Evolutionary conservation across 1,140 invertebrate genomes (phyloP), one percentile per base, ranked within the genome.

Genomic region (Drosophila virilis): DNA sequence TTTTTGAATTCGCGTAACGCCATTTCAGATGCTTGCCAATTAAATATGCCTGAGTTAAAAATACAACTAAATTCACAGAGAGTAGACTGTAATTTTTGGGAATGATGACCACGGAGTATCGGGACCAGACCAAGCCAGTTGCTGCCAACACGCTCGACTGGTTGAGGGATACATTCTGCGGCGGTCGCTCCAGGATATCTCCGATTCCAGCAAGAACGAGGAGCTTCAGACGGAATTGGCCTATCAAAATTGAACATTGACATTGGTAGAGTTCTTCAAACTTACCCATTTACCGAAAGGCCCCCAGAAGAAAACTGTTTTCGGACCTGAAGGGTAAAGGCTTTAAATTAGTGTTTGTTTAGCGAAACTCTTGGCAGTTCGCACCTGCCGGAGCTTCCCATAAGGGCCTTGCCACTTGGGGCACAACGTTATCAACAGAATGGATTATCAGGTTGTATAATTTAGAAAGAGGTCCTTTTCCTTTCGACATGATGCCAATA

Each of bases 301-400:
- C 0, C 48, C 83, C 83, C 83, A 89, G n/a, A 83, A 88, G 45
- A 88, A 89, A 0, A 83, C 77, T 0, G 79, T 88, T 9, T 59
- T 71, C 0, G 83, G 83, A 7, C 83, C 82, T 86, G 22, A 1
- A 50, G 8, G 10, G 45, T 7, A 40, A 32, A 12, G 0, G 8
- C 13, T 6, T 6, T 9, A 6, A 32, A 32, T 50, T 32, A 32
- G 10, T 4, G 37, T 3, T 33, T 8, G 0, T 28, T 0, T 1
- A 8, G 46, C 7, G 38, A 5, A 9, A 28, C 2, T 4, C 28
- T 5, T 8, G 6, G 10, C 12, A 38, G 12, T 4, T 45, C 45
- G 7, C 0, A 84, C 80, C 82, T 12, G 75, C 78, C 28, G 78
- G 60, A 1, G 82, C 42, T 7, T 72, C 32, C 82, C 82, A 86